Percentiles rank a stretch among this genome's conserved stretches.
phyloP scores from a whole-genome alignment of 2,113 vertebrate genomes.

The Phyllopteryx taeniolatus region DNA sequence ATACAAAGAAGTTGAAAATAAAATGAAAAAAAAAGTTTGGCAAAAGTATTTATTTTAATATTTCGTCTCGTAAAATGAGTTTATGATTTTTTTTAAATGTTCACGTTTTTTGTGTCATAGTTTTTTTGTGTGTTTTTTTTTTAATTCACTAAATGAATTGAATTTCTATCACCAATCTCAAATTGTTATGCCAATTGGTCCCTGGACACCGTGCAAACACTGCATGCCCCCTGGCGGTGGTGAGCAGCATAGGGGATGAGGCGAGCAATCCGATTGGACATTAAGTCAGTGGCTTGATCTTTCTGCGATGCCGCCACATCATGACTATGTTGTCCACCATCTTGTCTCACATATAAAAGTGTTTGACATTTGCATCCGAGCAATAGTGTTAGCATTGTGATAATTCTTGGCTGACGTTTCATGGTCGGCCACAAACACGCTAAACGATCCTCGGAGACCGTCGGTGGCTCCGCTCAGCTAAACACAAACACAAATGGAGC shows the following conservation, averaged over 20 bases:
- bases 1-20: too few relatives aligned
- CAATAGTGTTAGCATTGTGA: not conserved
- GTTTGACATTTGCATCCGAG: not conserved
- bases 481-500: not conserved
- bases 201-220: too few relatives aligned
- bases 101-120: too few relatives aligned
- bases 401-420: conserved; percentile 27
- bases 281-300: not conserved
- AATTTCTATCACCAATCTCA: not conserved
- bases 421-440: conserved; percentile 26
- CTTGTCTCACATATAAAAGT: not conserved
- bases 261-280: too few relatives aligned
- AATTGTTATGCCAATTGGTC: not conserved
- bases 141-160: not conserved
- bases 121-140: too few relatives aligned
- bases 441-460: conserved; percentile 12
- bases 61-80: too few relatives aligned
- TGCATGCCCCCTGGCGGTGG: not conserved
- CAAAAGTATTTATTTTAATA: too few relatives aligned
- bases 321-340: not conserved
- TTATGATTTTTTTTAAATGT: too few relatives aligned
- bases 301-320: not conserved
- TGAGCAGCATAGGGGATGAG: not conserved
- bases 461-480: conserved; percentile 4
- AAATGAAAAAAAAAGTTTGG: too few relatives aligned